Evolutionary conservation across 2,113 vertebrate species (phyloP).

Genomic region (Sander vitreus): DNA sequence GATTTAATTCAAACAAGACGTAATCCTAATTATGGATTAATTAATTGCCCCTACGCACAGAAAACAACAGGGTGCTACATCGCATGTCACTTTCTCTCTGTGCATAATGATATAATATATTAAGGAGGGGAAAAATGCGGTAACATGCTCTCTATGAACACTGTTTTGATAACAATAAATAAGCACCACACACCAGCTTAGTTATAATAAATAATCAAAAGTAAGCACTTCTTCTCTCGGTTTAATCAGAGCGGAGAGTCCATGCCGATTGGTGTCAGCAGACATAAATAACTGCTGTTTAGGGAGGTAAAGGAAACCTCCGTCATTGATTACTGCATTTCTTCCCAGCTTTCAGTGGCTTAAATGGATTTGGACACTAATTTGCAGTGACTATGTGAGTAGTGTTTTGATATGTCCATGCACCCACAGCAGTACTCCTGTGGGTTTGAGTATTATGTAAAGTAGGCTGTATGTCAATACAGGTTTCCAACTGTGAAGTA

Average conservation of each 20-base stretch:
- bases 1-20: conserved; percentile 43
- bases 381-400: conserved; percentile 66
- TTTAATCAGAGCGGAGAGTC: conserved; percentile 20
- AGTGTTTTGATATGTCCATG: conserved; percentile 51
- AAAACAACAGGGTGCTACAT: conserved; percentile 31
- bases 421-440: conserved; percentile 30
- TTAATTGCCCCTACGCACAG: conserved; percentile 21
- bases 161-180: conserved; percentile 33
- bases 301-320: conserved; percentile 51
- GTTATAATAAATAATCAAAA: conserved; percentile 48
- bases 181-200: conserved; percentile 9
- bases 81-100: conserved; percentile 11
- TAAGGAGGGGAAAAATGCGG: conserved; percentile 7
- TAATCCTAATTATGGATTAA: conserved; percentile 35
- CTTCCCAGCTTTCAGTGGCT: conserved; percentile 53
- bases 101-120: background rate
- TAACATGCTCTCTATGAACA: conserved; percentile 49
- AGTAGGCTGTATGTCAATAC: conserved; percentile 60
- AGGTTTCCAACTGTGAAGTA: conserved; percentile 39
- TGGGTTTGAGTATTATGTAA: conserved; percentile 61
- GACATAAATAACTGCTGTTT: conserved; percentile 59
- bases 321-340: conserved; percentile 65
- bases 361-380: conserved; percentile 66
- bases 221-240: conserved; percentile 14
- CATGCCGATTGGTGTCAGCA: conserved; percentile 40